Conservation (phyloP, 2,888 invertebrate genomes). For the Phyllotreta cruciferae region DNA sequence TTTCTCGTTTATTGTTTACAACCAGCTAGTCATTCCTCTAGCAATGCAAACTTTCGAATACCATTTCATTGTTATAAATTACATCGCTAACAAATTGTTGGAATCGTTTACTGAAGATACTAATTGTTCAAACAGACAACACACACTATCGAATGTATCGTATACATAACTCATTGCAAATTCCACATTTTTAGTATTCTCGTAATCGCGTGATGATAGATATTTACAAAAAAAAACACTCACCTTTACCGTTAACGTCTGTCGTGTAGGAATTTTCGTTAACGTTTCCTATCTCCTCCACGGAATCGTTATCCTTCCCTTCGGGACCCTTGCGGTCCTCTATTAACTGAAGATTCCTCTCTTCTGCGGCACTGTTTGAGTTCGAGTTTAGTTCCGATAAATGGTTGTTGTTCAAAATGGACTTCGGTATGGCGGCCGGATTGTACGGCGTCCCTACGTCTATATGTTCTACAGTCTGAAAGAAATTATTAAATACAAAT, state of each 20-base stretch:
- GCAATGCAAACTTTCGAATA: too few relatives aligned
- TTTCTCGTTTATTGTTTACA: too few relatives aligned
- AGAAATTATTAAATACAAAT: background rate
- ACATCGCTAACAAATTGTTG: too few relatives aligned
- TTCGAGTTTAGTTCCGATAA: slow-evolving; percentile 37
- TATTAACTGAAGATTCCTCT: slow-evolving; percentile 41
- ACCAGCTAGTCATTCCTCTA: too few relatives aligned
- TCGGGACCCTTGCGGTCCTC: slow-evolving; percentile 73
- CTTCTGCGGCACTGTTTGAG: slow-evolving; percentile 33
- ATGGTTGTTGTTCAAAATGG: slow-evolving; percentile 44
- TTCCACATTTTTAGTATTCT: too few relatives aligned
- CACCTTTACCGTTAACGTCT: slow-evolving; percentile 78
- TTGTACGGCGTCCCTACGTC: slow-evolving; percentile 16
- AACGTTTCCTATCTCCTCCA: slow-evolving; percentile 66
- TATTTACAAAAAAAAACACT: background rate
- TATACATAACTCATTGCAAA: too few relatives aligned
- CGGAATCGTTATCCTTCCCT: slow-evolving; percentile 80
- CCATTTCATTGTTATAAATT: too few relatives aligned
- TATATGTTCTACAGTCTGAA: slow-evolving; percentile 50
- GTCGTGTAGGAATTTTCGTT: slow-evolving; percentile 67
- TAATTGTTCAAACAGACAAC: too few relatives aligned
- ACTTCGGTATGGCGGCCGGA: slow-evolving; percentile 28
- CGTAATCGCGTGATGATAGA: too few relatives aligned
- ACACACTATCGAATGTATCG: too few relatives aligned
- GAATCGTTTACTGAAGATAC: too few relatives aligned